Conservation (phyloP, 2,888 invertebrate genomes). For the Strigamia crassipes region DNA sequence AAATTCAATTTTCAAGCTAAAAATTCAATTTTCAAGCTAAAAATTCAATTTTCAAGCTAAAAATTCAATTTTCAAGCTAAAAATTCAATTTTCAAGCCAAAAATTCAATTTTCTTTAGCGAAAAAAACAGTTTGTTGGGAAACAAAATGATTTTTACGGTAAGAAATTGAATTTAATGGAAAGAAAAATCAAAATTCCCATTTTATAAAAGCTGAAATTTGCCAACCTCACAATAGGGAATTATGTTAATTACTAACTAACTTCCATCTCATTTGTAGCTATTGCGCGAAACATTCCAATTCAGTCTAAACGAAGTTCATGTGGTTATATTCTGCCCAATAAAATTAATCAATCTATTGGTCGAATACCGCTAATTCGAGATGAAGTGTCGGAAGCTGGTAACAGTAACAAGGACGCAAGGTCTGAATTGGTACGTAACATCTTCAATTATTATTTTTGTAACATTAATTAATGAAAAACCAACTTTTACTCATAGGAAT, state of each 20-base stretch:
- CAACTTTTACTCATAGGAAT: slow-evolving; percentile 36
- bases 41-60: no score
- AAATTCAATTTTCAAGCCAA: no score
- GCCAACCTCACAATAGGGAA: neutral
- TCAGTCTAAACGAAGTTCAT: slow-evolving; percentile 26
- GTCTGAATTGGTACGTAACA: neutral
- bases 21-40: no score
- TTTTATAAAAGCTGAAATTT: no score
- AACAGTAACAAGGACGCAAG: neutral
- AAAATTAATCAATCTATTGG: slow-evolving; percentile 18
- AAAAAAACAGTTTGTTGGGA: no score
- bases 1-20: no score
- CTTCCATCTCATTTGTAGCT: neutral
- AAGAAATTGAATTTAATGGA: no score
- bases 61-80: no score
- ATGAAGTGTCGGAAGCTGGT: neutral
- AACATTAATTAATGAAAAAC: neutral
- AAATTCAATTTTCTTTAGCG: no score
- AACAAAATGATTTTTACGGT: no score
- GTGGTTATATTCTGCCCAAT: slow-evolving; percentile 26
- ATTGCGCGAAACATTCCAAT: neutral
- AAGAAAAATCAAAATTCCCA: no score
- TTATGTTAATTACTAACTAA: neutral
- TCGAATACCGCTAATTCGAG: slow-evolving; percentile 28
- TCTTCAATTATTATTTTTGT: neutral